Evolutionary conservation across 2,888 invertebrate genomes (phyloP), one percentile per base, ranked within the genome.

Genomic region (Rapana venosa): DNA sequence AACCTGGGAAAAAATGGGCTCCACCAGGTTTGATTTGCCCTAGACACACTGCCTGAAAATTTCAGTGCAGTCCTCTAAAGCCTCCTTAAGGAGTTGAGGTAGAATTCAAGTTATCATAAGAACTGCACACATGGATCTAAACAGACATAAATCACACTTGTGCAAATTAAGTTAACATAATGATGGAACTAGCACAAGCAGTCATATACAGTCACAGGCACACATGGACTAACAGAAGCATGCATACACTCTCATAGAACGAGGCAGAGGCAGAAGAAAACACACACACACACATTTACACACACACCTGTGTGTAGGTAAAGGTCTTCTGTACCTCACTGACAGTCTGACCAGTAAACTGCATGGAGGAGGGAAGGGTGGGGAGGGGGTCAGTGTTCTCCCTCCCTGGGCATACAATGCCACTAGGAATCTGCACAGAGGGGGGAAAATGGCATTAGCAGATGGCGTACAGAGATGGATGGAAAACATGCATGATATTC

Each of bases 401-500:
- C 26, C 93, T 89, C 13, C 93, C 93, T 0, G 93, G 92, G 88
- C 94, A 94, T 74, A 92, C 91, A 8, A 93, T 90, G 0, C 93
- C 94, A 0, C 91, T 90, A 0, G 94, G 94, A 0, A 93, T 93
- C 94, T 94, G 91, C 36, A 92, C 91, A 35, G 17, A 22, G 1
- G n/a, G 26, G n/a, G 4, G 11, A 1, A 20, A 35, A 30, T 15
- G n/a, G 83, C 5, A 15, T 15, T 8, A 15, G 26, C 30, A 30
- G 6, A n/a, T 47, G 47, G 47, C 6, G 1, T 74, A 11, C 22
- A 30, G 8, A 30, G 47, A 2, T 47, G 47, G 47, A 47, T 47
- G 47, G 47, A 47, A 47, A 47, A 47, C 47, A 47, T n/a, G n/a
- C n/a, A n/a, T n/a, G n/a, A 47, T 47, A 47, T 47, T 2, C 47